Conservation (phyloP, 2,113 vertebrate genomes). For the Natator depressus region DNA sequence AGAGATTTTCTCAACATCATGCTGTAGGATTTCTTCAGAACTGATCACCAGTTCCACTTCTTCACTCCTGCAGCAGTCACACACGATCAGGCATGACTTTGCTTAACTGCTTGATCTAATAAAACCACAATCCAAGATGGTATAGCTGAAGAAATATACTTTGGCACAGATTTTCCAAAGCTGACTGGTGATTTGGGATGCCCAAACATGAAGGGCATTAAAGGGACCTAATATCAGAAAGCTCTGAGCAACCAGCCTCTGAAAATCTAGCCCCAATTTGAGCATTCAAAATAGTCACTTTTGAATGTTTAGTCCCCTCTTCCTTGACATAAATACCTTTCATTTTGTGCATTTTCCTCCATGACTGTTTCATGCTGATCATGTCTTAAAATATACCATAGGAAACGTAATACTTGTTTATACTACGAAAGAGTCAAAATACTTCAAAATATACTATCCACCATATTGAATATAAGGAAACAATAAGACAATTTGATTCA, state of each 20-base stretch:
- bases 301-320: background rate
- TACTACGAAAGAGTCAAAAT: background rate
- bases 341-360: background rate
- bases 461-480: background rate
- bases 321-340: background rate
- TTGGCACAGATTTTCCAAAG: background rate
- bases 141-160: background rate
- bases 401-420: background rate
- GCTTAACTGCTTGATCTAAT: background rate
- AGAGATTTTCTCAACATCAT: background rate
- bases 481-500: background rate
- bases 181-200: background rate
- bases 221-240: background rate
- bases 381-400: background rate
- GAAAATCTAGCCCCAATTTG: background rate
- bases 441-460: background rate
- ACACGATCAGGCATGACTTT: background rate
- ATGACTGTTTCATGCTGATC: background rate
- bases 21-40: background rate
- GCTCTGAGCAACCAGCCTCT: background rate
- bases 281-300: background rate
- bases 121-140: background rate
- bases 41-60: background rate
- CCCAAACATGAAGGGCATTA: background rate
- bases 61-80: background rate